These are phyloP conservation scores for Anas georgica DNA, from an alignment of 2,797 vertebrate genomes.

Conservation along the genomic window DNA sequence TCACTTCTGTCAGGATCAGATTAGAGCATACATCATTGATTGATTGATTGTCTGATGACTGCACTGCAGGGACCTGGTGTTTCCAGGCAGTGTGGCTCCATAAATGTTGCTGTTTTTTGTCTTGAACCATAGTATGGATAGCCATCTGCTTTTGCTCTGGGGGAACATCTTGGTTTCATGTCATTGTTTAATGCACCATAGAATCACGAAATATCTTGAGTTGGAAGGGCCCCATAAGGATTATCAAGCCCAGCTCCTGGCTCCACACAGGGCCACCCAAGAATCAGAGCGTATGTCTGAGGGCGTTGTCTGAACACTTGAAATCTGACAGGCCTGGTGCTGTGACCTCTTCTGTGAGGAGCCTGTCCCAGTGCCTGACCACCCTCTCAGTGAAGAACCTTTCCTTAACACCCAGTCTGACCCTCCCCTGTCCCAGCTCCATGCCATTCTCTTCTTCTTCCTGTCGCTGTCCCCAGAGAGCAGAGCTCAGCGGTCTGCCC, in stretches of 20 bases:
- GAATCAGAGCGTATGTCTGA: too few relatives aligned
- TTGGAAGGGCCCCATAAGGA: background rate
- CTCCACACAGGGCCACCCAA: background rate
- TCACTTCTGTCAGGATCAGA: constrained; percentile 22
- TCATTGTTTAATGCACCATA: background rate
- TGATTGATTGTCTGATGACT: constrained; percentile 42
- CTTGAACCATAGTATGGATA: background rate
- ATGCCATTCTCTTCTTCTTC: background rate
- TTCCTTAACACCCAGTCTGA: background rate
- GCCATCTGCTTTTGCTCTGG: background rate
- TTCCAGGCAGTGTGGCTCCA: background rate
- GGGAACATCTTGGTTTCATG: background rate
- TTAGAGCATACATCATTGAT: constrained; percentile 13
- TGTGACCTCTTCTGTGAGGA: background rate
- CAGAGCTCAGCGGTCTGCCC: background rate
- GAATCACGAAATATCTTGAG: background rate
- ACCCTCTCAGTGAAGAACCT: background rate
- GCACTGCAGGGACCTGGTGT: constrained; percentile 44
- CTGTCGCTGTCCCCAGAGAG: background rate
- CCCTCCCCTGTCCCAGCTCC: background rate
- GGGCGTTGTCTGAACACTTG: background rate
- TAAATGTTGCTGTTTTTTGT: background rate
- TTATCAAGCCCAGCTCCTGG: background rate
- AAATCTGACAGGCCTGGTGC: background rate
- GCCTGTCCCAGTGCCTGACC: background rate